A percentile compares a stretch with the other conserved stretches of the same genome.
Evolutionary conservation across 2,888 invertebrate species (phyloP).

Genomic region (Sarcophaga rosellei): DNA sequence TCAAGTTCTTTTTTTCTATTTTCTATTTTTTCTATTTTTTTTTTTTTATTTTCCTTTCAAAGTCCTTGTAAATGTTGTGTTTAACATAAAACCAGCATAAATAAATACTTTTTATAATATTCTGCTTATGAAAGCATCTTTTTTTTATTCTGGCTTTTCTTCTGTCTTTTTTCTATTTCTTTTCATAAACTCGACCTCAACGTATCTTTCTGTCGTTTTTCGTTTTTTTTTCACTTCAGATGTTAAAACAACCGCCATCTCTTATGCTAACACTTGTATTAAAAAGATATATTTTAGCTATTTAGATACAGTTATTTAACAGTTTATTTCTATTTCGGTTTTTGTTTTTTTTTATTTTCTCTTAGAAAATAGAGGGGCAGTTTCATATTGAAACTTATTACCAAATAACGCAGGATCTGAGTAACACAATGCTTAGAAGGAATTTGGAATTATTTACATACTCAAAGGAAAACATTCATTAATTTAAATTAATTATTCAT

Average conservation of each 20-base stretch:
- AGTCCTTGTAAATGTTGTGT: constrained; percentile 48
- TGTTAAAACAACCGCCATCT: background rate
- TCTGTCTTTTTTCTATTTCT: constrained; percentile 5
- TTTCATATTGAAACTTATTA: background rate
- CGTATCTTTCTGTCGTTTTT: constrained; percentile 2
- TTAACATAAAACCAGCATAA: constrained; percentile 57
- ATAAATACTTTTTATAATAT: constrained; percentile 51
- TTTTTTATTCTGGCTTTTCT: background rate
- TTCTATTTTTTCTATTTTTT: background rate
- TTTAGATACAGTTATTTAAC: constrained; percentile 11
- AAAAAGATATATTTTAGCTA: background rate
- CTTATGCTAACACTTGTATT: background rate
- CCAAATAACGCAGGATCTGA: too few species aligned
- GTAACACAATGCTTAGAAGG: too few species aligned
- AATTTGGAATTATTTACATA: too few species aligned
- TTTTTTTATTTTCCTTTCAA: background rate
- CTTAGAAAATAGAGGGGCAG: background rate
- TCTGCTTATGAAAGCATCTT: constrained; percentile 59
- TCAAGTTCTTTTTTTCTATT: constrained; percentile 6
- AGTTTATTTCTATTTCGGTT: background rate
- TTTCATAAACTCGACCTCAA: background rate
- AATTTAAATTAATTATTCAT: too few species aligned
- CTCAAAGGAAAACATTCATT: too few species aligned
- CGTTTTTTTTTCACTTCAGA: constrained; percentile 12
- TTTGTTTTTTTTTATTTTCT: background rate